Base-by-base conservation (phyloP, 2,797 vertebrate genomes). In the Rhynchonycteris naso region DNA sequence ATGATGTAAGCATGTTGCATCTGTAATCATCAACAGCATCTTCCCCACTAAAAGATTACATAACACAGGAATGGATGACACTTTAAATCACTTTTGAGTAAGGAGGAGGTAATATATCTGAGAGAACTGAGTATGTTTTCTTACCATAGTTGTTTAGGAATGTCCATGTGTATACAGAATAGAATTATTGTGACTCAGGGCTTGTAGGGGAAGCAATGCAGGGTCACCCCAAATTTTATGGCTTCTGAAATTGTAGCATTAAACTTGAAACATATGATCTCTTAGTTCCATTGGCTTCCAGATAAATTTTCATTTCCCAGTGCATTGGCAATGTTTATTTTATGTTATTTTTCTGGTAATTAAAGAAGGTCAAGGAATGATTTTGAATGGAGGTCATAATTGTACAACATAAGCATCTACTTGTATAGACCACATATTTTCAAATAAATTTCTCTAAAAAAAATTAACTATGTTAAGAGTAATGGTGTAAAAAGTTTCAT, bases 361-460 rank as follows among this genome's bases (percentile, higher is more conserved):
- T 84, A n/a, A 76, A 87, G 43, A 72, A 95, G 50, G 61, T 91
- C 88, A 96, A 96, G 63, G 71, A 50, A 75, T 61, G 26, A 22
- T 93, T 95, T 90, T 19, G 30, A 88, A 66, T 58, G 65, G 83
- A 93, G 26, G 74, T 95, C 87, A 76, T 50, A 18, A 81, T 26
- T 85, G 84, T 13, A 58, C 24, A 82, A 26, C 78, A 72, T 30
- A 94, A 90, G 19, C 38, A 43, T 71, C 78, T 88, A 52, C 38
- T 89, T 81, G 81, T 33, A 16, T 30, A 47, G 30, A 95, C 26
- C 33, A 88, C 43, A 43, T 63, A 58, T 43, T 96, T 91, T 86
- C 59, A 71, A 92, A 94, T 71, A 87, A 74, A 91, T 58, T 88
- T 72, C 91, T n/a, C 80, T 75, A 78, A 92, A 84, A 66, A 63